phyloP scores from a whole-genome alignment of 1,140 invertebrate genomes.

The Drosophila nebulosa region DNA sequence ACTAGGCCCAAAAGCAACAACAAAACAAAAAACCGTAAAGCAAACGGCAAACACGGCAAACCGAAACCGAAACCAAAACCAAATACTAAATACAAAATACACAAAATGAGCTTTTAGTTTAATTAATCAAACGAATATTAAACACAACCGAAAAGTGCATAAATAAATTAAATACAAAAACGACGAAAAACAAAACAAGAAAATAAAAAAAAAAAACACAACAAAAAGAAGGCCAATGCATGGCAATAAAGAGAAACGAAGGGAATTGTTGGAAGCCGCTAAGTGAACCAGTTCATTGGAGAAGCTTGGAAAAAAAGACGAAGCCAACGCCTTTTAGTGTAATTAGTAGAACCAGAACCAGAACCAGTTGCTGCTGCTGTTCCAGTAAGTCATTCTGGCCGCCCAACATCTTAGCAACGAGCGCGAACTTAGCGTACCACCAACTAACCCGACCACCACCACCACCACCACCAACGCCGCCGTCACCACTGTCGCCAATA shows the following conservation, averaged over 20 bases:
- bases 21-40: not conserved
- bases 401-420: constrained; percentile 75
- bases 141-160: constrained; percentile 38
- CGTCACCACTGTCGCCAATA: too few relatives aligned
- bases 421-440: constrained; percentile 39
- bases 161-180: constrained; percentile 17
- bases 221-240: constrained; percentile 42
- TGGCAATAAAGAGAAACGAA: constrained; percentile 38
- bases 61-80: not conserved
- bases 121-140: constrained; percentile 70
- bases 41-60: not conserved
- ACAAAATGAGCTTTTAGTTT: constrained; percentile 78
- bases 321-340: not conserved
- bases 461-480: constrained; percentile 10
- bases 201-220: not conserved
- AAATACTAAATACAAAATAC: not conserved
- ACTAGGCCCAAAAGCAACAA: constrained; percentile 41
- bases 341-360: constrained; percentile 15
- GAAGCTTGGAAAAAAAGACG: not conserved
- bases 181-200: not conserved
- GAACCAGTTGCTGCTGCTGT: constrained; percentile 37
- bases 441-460: not conserved
- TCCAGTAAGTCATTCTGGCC: constrained; percentile 80
- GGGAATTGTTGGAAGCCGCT: not conserved
- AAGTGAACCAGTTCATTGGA: not conserved